Evolutionary conservation across 2,113 vertebrate species (phyloP).

Genomic region (Austrofundulus limnaeus): DNA sequence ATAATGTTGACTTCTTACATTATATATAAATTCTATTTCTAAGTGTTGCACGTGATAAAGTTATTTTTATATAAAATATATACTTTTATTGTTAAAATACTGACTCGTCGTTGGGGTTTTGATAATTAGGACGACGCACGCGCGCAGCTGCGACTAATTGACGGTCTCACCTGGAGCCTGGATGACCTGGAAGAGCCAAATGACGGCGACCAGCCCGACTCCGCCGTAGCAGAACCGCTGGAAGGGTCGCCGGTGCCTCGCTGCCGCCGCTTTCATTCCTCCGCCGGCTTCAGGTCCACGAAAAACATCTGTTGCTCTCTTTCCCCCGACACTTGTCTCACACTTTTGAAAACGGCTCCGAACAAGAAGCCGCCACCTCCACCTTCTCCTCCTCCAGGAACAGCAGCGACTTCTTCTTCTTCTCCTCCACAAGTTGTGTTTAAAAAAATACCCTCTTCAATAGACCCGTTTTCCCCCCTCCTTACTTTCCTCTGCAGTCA

Average conservation of each 20-base stretch:
- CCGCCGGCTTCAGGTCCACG: conserved; percentile 55
- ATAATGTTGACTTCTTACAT: too few species aligned
- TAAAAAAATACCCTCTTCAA: conserved; percentile 10
- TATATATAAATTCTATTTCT: too few species aligned
- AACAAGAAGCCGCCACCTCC: conserved; percentile 7
- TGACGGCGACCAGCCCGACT: conserved; percentile 72
- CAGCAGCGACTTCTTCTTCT: conserved; percentile 32
- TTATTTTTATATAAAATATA: too few species aligned
- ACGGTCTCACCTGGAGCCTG: conserved; percentile 77
- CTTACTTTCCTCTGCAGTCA: conserved; percentile 21
- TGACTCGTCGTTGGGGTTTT: too few species aligned
- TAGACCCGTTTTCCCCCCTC: not conserved
- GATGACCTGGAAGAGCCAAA: conserved; percentile 75
- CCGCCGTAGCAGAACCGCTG: conserved; percentile 81
- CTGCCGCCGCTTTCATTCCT: conserved; percentile 74
- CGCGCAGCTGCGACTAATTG: conserved; percentile 27
- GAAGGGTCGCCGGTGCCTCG: conserved; percentile 75
- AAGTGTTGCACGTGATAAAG: too few species aligned
- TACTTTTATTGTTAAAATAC: too few species aligned
- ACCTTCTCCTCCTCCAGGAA: not conserved
- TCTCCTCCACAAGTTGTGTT: conserved; percentile 58
- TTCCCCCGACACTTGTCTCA: conserved; percentile 51
- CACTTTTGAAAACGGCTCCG: conserved; percentile 46
- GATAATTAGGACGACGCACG: not conserved
- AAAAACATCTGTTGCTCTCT: conserved; percentile 70